A percentile compares a stretch with the other conserved stretches of the same genome.
Evolutionary conservation across 2,888 invertebrate species (phyloP).

Genomic region (Nasonia oneida): DNA sequence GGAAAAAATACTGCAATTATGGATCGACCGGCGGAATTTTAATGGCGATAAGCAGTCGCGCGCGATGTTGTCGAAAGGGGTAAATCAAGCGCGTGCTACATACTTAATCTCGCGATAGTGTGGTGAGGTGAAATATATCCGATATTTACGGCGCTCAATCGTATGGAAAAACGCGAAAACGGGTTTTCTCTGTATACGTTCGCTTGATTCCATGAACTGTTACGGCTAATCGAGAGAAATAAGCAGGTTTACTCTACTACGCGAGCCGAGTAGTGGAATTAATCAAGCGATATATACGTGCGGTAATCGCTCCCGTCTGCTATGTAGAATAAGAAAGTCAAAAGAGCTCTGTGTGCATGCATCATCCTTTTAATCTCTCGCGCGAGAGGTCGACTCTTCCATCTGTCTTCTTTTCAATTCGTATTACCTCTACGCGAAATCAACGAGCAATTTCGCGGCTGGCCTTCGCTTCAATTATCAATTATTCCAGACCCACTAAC

Average conservation of each 20-base stretch:
- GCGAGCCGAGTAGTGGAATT: not conserved
- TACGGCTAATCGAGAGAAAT: not conserved
- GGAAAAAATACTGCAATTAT: slow-evolving; percentile 37
- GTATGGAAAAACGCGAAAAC: not conserved
- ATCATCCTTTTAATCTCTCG: not conserved
- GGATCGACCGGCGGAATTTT: not conserved
- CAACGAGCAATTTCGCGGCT: not conserved
- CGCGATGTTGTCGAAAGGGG: not conserved
- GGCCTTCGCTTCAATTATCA: slow-evolving; percentile 9
- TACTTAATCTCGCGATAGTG: not conserved
- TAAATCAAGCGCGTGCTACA: not conserved
- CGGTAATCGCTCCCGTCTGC: no score
- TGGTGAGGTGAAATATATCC: not conserved
- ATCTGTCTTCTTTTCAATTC: not conserved
- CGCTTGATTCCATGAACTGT: not conserved
- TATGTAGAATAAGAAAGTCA: not conserved
- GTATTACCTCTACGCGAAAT: not conserved
- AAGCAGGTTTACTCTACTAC: not conserved
- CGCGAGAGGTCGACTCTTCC: not conserved
- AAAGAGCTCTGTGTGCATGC: not conserved
- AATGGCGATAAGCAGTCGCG: not conserved
- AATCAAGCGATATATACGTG: not conserved
- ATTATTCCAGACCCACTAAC: slow-evolving; percentile 2
- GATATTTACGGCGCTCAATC: not conserved
- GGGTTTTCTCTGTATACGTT: not conserved